Conservation (phyloP, 2,797 vertebrate genomes). For the Dipus sagitta region DNA sequence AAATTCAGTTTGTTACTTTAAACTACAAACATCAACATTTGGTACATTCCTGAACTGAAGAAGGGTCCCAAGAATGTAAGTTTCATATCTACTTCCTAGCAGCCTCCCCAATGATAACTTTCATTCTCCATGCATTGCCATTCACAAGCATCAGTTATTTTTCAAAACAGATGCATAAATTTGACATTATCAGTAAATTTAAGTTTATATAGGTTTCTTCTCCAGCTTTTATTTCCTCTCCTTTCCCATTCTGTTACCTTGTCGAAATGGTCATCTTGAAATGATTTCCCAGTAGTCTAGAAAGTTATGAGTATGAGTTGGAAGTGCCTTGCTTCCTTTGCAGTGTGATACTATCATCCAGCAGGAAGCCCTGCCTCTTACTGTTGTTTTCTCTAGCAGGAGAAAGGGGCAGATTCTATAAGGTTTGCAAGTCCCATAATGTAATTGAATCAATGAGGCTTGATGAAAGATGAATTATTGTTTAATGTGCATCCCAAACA, state of each 20-base stretch:
- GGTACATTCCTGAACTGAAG: neutral
- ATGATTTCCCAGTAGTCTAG: slow-evolving; percentile 51
- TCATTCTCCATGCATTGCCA: neutral
- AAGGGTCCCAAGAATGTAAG: neutral
- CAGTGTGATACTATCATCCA: slow-evolving; percentile 38
- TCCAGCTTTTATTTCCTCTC: slow-evolving; percentile 43
- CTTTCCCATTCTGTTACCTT: neutral
- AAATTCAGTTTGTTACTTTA: slow-evolving; percentile 13
- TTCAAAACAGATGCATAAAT: slow-evolving; percentile 47
- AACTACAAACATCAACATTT: neutral
- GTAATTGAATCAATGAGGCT: neutral
- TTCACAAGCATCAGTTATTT: slow-evolving; percentile 42
- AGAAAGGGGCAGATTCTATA: slow-evolving; percentile 36
- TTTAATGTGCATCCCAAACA: neutral
- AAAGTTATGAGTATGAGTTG: slow-evolving; percentile 17
- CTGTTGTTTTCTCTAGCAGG: slow-evolving; percentile 9
- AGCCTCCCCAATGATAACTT: neutral
- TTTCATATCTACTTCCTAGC: neutral
- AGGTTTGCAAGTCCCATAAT: neutral
- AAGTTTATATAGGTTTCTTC: slow-evolving; percentile 61
- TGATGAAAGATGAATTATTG: neutral
- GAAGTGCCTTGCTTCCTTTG: slow-evolving; percentile 52
- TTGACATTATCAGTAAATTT: slow-evolving; percentile 42
- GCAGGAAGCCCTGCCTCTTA: slow-evolving; percentile 44
- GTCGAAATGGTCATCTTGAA: slow-evolving; percentile 40